Evolutionary conservation across 2,888 invertebrate genomes (phyloP), one percentile per base, ranked within the genome.

Genomic region (Salticus scenicus): DNA sequence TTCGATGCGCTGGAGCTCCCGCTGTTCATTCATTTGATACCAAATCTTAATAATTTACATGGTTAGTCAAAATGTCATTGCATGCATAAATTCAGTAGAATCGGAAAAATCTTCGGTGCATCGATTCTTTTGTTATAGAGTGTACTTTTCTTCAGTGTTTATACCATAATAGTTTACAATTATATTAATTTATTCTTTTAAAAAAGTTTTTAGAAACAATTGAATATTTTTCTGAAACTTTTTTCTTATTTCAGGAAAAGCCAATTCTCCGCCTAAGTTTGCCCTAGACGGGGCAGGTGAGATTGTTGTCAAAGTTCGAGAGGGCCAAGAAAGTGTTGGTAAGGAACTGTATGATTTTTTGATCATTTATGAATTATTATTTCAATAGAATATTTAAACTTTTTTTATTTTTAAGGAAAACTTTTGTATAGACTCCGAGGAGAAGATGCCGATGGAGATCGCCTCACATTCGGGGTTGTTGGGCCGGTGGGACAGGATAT

Each of bases 231-330:
- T n/a, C n/a, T n/a, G n/a, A n/a, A n/a, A 27, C 17, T 30, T 8
- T 27, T 14, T 28, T 47, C 51, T n/a, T 51, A 1, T 79, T 74
- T 14, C 57, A 87, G 87, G 72, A 28, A 63, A 42, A 73, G 81
- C 87, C 64, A 87, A 87, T 81, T 83, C 84, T 20, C 87, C 87
- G 27, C 87, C 87, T 31, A 85, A 79, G 72, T 87, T 87, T 75
- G 77, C 84, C 77, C 80, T 85, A 30, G 81, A 83, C 72, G 87
- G 87, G 70, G 79, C 85, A 66, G 71, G 85, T 37, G 97, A 97
- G 93, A 97, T 97, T 90, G 96, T 97, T 88, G 93, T 97, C 90
- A 93, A 96, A 91, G 92, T 97, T 90, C 96, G 96, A 91, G 97
- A 97, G 93, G 96, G 96, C 73, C 93, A 94, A 76, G 96, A 96